A percentile compares a stretch with the other conserved stretches of the same genome.
Evolutionary conservation across 2,888 invertebrate species (phyloP).

Genomic region (Drosophila mayaguana): DNA sequence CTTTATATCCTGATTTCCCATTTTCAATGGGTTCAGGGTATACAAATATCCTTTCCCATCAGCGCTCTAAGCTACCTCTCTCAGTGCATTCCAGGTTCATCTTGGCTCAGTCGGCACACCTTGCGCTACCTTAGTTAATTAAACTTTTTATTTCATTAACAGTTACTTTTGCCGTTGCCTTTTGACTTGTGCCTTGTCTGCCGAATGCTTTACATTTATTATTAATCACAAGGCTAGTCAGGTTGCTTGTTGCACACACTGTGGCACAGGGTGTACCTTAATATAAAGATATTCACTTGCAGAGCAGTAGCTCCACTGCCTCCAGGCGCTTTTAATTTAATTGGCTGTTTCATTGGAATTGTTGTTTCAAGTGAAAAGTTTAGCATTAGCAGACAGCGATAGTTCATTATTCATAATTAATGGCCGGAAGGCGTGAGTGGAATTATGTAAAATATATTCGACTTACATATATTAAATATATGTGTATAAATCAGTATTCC

Average conservation of each 20-base stretch:
- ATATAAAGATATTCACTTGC: not conserved
- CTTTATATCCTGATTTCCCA: too few relatives aligned
- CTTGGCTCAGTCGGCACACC: too few relatives aligned
- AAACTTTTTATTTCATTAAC: slow-evolving; percentile 10
- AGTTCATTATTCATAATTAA: slow-evolving; percentile 48
- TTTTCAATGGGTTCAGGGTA: too few relatives aligned
- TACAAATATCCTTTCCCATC: too few relatives aligned
- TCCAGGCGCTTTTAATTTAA: slow-evolving; percentile 61
- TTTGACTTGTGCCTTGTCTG: slow-evolving; percentile 1
- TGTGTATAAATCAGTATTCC: not conserved
- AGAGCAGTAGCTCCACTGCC: slow-evolving; percentile 7
- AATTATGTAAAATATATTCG: not conserved
- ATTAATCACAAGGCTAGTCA: slow-evolving; percentile 6
- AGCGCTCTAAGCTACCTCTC: too few relatives aligned
- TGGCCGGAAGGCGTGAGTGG: not conserved
- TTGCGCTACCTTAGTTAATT: not conserved
- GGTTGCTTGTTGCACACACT: not conserved
- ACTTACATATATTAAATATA: not conserved
- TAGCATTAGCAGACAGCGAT: slow-evolving; percentile 31
- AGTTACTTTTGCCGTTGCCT: not conserved
- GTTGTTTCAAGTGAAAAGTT: slow-evolving; percentile 38
- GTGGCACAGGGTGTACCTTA: slow-evolving; percentile 7
- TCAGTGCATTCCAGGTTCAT: not conserved
- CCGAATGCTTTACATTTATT: slow-evolving; percentile 4
- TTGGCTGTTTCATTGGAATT: slow-evolving; percentile 60